These are phyloP conservation scores for Sebastes taczanowskii DNA, from an alignment of 2,797 vertebrate genomes.

Conservation along the genomic window DNA sequence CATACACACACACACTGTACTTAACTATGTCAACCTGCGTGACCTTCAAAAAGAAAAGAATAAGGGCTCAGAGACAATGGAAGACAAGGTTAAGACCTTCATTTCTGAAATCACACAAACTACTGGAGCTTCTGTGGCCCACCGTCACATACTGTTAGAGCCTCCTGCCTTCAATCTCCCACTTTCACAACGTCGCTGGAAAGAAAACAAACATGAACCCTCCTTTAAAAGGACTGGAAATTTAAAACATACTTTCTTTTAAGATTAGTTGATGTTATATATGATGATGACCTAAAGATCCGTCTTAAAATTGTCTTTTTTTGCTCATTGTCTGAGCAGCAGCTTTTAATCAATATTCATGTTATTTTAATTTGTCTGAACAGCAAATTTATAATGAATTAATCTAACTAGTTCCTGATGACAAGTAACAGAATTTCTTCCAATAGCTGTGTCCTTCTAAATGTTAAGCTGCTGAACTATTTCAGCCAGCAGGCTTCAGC, in stretches of 20 bases:
- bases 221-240: neutral
- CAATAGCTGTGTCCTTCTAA: neutral
- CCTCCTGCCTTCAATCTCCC: neutral
- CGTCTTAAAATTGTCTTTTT: neutral
- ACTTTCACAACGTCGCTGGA: neutral
- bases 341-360: neutral
- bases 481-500: neutral
- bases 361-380: neutral
- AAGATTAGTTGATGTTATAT: neutral
- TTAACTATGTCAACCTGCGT: slow-evolving; percentile 41
- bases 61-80: slow-evolving; percentile 17
- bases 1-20: slow-evolving; percentile 2
- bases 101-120: slow-evolving; percentile 36
- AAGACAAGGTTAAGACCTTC: slow-evolving; percentile 33
- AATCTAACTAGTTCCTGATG: neutral
- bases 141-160: slow-evolving; percentile 2
- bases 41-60: slow-evolving; percentile 51
- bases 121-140: neutral
- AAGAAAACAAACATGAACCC: neutral
- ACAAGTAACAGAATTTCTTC: neutral
- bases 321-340: neutral
- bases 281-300: neutral
- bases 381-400: neutral
- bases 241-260: neutral
- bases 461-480: neutral